These are phyloP conservation scores for Eupsittula cactorum DNA, from an alignment of 2,113 vertebrate species.

Conservation along the genomic window DNA sequence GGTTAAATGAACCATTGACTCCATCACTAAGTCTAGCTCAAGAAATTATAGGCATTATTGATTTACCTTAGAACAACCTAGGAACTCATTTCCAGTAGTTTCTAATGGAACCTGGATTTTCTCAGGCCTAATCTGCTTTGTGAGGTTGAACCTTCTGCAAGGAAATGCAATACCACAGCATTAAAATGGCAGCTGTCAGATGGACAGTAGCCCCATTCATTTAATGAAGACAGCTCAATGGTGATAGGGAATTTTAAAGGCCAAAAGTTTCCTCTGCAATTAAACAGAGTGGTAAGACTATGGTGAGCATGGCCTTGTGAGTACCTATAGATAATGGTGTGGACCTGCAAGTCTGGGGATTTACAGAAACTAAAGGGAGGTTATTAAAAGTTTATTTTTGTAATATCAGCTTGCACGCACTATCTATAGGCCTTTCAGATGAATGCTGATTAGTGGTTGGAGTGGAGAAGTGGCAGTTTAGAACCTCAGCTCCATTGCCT, in stretches of 20 bases:
- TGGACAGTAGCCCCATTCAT: neutral
- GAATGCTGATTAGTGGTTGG: neutral
- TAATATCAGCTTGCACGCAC: neutral
- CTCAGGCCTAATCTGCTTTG: neutral
- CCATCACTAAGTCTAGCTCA: neutral
- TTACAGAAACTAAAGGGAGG: neutral
- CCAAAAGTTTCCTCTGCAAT: neutral
- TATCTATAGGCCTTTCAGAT: neutral
- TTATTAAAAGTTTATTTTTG: neutral
- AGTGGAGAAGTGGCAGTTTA: neutral
- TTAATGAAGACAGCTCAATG: accelerated
- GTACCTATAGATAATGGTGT: neutral
- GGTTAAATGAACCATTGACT: neutral
- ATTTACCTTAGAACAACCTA: slow-evolving; percentile 40
- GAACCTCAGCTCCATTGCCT: neutral
- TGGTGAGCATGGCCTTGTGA: neutral
- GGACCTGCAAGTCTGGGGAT: neutral
- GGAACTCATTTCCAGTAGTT: slow-evolving; percentile 39
- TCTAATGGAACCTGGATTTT: slow-evolving; percentile 30
- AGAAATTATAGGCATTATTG: neutral
- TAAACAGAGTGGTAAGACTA: neutral
- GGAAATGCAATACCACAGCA: neutral
- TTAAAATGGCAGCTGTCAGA: neutral
- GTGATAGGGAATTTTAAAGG: neutral
- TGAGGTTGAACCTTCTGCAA: neutral